Conservation (phyloP, 1,140 invertebrate genomes). For the Penaeus vannamei region DNA sequence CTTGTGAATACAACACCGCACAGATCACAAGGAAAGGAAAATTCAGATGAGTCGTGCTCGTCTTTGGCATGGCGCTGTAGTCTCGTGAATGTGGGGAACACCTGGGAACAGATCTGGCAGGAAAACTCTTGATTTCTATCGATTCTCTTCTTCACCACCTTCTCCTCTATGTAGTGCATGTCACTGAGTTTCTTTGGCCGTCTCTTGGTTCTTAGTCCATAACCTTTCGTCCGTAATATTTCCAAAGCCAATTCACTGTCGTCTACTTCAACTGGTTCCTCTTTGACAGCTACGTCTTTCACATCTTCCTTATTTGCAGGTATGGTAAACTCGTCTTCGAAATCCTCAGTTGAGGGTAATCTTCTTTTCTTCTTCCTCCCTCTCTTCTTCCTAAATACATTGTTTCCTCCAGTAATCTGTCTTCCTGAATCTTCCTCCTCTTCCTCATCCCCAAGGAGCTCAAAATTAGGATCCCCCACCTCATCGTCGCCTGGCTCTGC, state of each 20-base stretch:
- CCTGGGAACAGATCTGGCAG: slow-evolving; percentile 34
- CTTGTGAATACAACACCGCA: slow-evolving; percentile 54
- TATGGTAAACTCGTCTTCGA: slow-evolving; percentile 41
- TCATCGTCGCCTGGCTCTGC: neutral
- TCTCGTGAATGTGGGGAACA: slow-evolving; percentile 51
- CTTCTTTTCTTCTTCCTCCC: slow-evolving; percentile 52
- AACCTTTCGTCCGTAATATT: slow-evolving; percentile 46
- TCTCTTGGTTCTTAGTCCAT: slow-evolving; percentile 50
- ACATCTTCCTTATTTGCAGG: slow-evolving; percentile 4
- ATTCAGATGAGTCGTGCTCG: slow-evolving; percentile 48
- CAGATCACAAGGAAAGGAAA: slow-evolving; percentile 55
- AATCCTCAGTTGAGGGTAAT: slow-evolving; percentile 42
- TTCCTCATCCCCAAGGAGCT: slow-evolving; percentile 22
- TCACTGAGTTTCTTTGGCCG: slow-evolving; percentile 51
- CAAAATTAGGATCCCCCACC: slow-evolving; percentile 13
- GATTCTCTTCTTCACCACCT: slow-evolving; percentile 30
- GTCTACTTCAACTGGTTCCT: slow-evolving; percentile 32
- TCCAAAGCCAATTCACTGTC: slow-evolving; percentile 46
- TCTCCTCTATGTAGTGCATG: slow-evolving; percentile 60
- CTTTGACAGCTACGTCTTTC: slow-evolving; percentile 11
- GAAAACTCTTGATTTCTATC: slow-evolving; percentile 42
- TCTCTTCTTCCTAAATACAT: slow-evolving; percentile 43
- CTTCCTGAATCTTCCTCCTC: slow-evolving; percentile 8
- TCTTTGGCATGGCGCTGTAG: slow-evolving; percentile 53
- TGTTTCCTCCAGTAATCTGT: slow-evolving; percentile 1